phyloP scores from a whole-genome alignment of 1,140 invertebrate species.

The Drosophila guanche region DNA sequence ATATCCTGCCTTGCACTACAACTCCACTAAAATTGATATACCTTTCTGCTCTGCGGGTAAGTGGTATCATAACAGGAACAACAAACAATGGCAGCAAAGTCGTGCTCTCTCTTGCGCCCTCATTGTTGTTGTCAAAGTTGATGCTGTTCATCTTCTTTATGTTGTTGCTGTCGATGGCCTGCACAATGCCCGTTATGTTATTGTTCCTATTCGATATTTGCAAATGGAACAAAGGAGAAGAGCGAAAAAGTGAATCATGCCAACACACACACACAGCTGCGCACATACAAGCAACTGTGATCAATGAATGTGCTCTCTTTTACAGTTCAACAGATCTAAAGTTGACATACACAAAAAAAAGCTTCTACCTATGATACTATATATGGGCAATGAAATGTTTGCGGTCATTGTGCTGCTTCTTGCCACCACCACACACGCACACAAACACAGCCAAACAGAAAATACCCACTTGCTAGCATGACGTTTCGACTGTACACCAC shows the following conservation, averaged over 20 bases:
- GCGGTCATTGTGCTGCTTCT: slow-evolving; percentile 71
- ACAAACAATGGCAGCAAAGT: slow-evolving; percentile 10
- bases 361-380: slow-evolving; percentile 42
- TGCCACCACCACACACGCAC: slow-evolving; percentile 64
- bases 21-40: too few species aligned
- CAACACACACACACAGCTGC: slow-evolving; percentile 29
- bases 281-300: slow-evolving; percentile 47
- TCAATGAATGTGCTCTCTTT: slow-evolving; percentile 70
- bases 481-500: slow-evolving; percentile 74
- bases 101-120: background rate
- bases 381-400: slow-evolving; percentile 77
- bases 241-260: slow-evolving; percentile 56
- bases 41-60: too few species aligned
- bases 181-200: slow-evolving; percentile 66
- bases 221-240: slow-evolving; percentile 61
- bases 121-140: too few species aligned
- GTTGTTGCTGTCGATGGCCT: slow-evolving; percentile 36
- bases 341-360: slow-evolving; percentile 51
- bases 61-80: slow-evolving; percentile 4
- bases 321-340: slow-evolving; percentile 34
- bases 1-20: too few species aligned
- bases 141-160: background rate
- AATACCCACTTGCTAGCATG: slow-evolving; percentile 75
- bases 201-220: slow-evolving; percentile 56
- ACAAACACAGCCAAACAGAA: slow-evolving; percentile 41